Conservation (phyloP, 1,140 invertebrate genomes). For the Luehdorfia chinensis region DNA sequence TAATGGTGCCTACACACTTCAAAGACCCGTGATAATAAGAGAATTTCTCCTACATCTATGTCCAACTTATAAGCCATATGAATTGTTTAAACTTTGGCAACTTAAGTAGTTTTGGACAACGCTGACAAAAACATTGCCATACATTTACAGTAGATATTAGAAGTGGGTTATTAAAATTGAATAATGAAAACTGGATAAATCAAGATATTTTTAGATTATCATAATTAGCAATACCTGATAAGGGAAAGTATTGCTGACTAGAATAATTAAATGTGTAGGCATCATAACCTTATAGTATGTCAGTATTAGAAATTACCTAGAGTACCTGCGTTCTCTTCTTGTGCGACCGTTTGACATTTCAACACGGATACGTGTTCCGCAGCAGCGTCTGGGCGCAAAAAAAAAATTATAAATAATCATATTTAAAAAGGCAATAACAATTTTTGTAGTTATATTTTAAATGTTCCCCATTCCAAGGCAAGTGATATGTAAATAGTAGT, state of each 20-base stretch:
- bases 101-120: too few relatives aligned
- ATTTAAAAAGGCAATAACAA: background rate
- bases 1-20: too few relatives aligned
- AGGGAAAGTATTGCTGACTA: background rate
- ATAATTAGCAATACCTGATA: too few relatives aligned
- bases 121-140: too few relatives aligned
- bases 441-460: slow-evolving; percentile 8
- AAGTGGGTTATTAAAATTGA: too few relatives aligned
- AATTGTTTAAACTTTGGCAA: too few relatives aligned
- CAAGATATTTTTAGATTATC: too few relatives aligned
- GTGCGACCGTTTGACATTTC: slow-evolving; percentile 93
- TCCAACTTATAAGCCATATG: too few relatives aligned
- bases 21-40: too few relatives aligned
- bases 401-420: slow-evolving; percentile 4
- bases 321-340: slow-evolving; percentile 81
- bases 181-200: too few relatives aligned
- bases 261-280: slow-evolving; percentile 1
- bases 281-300: background rate
- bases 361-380: slow-evolving; percentile 89
- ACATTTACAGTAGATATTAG: too few relatives aligned
- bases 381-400: slow-evolving; percentile 82
- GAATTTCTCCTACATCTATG: too few relatives aligned
- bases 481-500: slow-evolving; percentile 35
- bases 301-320: slow-evolving; percentile 55
- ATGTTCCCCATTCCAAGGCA: slow-evolving; percentile 69